Evolutionary conservation across 2,113 vertebrate species (phyloP), one percentile per base, ranked within the genome.

Genomic region (Phyllostomus hastatus): DNA sequence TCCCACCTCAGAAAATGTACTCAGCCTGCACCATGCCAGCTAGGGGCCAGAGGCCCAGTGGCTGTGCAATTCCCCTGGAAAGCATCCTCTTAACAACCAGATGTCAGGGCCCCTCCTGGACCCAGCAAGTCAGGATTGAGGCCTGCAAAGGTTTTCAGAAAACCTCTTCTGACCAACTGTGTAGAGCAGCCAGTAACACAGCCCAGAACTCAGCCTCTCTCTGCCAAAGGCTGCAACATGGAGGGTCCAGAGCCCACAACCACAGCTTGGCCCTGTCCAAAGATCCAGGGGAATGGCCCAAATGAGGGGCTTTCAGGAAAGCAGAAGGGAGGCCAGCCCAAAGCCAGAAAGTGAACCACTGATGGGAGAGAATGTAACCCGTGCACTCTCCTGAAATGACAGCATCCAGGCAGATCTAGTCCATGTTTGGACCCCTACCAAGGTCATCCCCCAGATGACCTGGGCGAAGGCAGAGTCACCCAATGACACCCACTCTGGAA

Each of bases 61-160:
- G 72, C 50, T 0, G 2, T 1, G 9, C 9, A 50, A 54, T 7
- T 2, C 3, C 19, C 24, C 4, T 24, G 8, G 28, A 41, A n/a
- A 87, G 69, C n/a, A 20, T 8, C 2, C 3, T 35, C 16, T 15
- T n/a, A 41, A 59, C 12, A 10, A 3, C 22, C 7, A 66, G 33
- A 11, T 0, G 2, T 31, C 67, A 20, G 50, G 66, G 59, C 33
- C 31, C 31, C 7, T 50, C 28, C 35, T 31, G 48, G 35, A n/a
- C 10, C 80, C 46, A 26, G 26, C 17, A 54, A 87, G 38, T 41
- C 38, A 43, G 7, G 35, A 54, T 12, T 66, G 54, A 50, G 61
- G 28, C 38, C 38, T 43, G 38, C 5, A 8, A 14, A 28, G 33
- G 46, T 33, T 48, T 57, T 82, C 11, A 73, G 22, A 64, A 78